phyloP scores from a whole-genome alignment of 1,140 invertebrate genomes.

The Ooceraea biroi region DNA sequence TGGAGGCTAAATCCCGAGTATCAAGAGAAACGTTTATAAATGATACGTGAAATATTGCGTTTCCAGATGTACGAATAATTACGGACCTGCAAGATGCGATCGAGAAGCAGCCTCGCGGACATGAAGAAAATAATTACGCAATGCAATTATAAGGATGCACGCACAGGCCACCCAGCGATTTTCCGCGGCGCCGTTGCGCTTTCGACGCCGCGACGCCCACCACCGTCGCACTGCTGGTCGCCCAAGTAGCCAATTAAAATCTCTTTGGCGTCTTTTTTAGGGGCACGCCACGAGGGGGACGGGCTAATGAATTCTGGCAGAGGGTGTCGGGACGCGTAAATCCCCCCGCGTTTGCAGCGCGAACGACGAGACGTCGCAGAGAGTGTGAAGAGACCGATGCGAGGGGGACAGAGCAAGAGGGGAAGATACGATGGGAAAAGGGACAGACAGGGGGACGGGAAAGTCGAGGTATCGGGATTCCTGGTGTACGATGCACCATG shows the following conservation, averaged over 20 bases:
- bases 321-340: constrained; percentile 72
- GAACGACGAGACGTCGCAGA: constrained; percentile 60
- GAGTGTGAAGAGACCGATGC: background rate
- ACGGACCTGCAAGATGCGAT: no score
- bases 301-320: constrained; percentile 74
- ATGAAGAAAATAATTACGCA: constrained; percentile 3
- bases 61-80: background rate
- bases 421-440: background rate
- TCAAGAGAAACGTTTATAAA: background rate
- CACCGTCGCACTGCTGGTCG: no score
- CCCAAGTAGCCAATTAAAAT: constrained; percentile 76
- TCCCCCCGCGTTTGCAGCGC: constrained; percentile 67
- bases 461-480: constrained; percentile 63
- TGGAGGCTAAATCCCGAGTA: background rate
- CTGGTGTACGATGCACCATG: constrained; percentile 66
- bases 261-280: constrained; percentile 75
- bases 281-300: constrained; percentile 26
- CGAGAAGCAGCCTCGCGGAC: background rate
- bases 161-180: background rate
- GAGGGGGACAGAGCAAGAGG: background rate
- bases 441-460: no score
- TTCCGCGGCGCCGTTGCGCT: background rate
- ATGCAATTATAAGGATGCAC: background rate
- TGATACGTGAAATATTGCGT: constrained; percentile 1
- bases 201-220: constrained; percentile 35